Percentiles rank a stretch among this genome's conserved stretches.
These are phyloP conservation scores for Pseudococcus longispinus DNA, from an alignment of 2,888 invertebrate genomes.

Conservation along the genomic window DNA sequence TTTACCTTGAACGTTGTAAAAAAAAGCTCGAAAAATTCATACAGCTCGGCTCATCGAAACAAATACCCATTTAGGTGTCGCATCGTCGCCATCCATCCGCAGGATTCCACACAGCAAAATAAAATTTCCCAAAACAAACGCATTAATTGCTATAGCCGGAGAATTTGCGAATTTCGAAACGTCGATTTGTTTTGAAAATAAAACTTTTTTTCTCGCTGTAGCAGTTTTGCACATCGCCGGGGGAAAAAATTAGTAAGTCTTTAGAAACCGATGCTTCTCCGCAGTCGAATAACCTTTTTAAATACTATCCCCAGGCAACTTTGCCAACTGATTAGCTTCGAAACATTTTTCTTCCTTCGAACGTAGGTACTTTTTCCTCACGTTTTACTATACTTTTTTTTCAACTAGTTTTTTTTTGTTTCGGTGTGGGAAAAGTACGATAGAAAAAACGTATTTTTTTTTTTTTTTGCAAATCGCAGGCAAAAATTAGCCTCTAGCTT, in stretches of 20 bases:
- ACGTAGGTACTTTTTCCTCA: background rate
- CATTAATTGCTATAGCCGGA: background rate
- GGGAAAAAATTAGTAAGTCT: background rate
- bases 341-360: background rate
- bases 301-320: slow-evolving; percentile 9
- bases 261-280: background rate
- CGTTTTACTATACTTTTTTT: background rate
- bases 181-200: slow-evolving; percentile 43
- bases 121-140: background rate
- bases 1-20: background rate
- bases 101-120: background rate
- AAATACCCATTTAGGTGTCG: background rate
- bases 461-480: slow-evolving; percentile 5
- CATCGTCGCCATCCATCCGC: background rate
- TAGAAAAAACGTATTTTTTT: slow-evolving; percentile 1
- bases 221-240: background rate
- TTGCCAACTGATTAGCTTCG: slow-evolving; percentile 33
- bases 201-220: background rate
- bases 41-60: background rate
- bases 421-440: background rate
- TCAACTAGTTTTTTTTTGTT: background rate
- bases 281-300: slow-evolving; percentile 31
- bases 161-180: background rate
- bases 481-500: slow-evolving; percentile 41
- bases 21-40: background rate